phyloP scores from a whole-genome alignment of 1,140 invertebrate genomes.

The Heliconius melpomene region DNA sequence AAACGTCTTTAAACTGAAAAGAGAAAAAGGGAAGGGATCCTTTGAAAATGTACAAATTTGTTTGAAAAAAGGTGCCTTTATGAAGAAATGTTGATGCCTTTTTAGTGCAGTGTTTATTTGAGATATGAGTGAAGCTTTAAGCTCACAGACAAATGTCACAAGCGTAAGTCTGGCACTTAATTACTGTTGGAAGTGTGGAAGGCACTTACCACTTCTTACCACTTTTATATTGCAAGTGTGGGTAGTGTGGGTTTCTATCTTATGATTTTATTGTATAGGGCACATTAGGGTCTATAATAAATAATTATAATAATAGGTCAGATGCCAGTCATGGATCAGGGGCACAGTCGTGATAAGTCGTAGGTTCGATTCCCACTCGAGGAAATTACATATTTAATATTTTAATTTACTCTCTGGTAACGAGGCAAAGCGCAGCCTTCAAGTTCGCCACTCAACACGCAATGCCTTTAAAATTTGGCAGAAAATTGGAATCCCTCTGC shows the following conservation, averaged over 20 bases:
- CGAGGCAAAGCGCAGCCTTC: no score
- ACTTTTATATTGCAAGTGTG: background rate
- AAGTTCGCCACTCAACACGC: no score
- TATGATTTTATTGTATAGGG: background rate
- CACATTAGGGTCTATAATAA: no score
- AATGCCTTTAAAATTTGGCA: no score
- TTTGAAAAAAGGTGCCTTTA: background rate
- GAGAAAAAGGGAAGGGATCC: background rate
- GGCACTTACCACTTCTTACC: background rate
- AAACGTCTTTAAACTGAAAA: background rate
- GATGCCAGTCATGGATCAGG: no score
- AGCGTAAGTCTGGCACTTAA: background rate
- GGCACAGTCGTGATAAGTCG: no score
- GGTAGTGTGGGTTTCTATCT: background rate
- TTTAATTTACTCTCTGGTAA: no score
- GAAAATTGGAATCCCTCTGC: background rate
- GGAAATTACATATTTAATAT: no score
- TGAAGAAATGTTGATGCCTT: background rate
- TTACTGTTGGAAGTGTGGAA: background rate
- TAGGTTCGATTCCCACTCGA: no score
- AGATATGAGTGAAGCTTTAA: background rate
- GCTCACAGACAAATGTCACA: background rate
- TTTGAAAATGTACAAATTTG: background rate
- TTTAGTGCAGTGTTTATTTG: constrained; percentile 11
- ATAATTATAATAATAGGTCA: no score